Conservation (phyloP, 2,113 vertebrate species). For the Struthidea cinerea region DNA sequence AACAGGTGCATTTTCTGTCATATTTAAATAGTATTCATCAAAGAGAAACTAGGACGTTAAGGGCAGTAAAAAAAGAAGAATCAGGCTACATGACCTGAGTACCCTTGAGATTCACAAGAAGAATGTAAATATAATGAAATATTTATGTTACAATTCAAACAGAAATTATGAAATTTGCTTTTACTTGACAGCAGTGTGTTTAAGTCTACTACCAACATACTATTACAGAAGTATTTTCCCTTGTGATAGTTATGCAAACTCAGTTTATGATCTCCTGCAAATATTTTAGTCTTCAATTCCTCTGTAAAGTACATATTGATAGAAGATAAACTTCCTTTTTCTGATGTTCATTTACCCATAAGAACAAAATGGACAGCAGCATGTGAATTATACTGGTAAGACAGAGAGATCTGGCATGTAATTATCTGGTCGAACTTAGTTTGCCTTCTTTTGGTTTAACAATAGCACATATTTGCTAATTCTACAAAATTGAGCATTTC, state of each 20-base stretch:
- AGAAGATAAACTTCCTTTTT: not conserved
- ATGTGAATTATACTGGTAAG: not conserved
- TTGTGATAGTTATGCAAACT: not conserved
- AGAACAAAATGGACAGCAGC: not conserved
- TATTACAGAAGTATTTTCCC: not conserved
- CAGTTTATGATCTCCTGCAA: not conserved
- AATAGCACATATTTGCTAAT: not conserved
- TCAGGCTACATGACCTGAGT: not conserved
- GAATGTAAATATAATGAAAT: constrained; percentile 31
- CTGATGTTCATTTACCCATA: not conserved
- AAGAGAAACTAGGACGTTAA: not conserved
- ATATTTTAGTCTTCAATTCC: not conserved
- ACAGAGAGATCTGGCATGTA: not conserved
- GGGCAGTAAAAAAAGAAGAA: not conserved
- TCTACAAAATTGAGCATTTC: not conserved
- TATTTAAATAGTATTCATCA: not conserved
- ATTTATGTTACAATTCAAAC: constrained; percentile 56
- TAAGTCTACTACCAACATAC: not conserved
- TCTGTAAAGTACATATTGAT: not conserved
- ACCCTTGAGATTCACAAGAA: constrained; percentile 15
- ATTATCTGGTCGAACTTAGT: not conserved
- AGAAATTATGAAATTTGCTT: constrained; percentile 31
- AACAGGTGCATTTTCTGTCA: not conserved
- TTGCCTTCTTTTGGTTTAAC: not conserved
- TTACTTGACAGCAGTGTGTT: not conserved